Conservation (phyloP, 2,113 vertebrate genomes). For the Boulengeromyrus knoepffleri region DNA sequence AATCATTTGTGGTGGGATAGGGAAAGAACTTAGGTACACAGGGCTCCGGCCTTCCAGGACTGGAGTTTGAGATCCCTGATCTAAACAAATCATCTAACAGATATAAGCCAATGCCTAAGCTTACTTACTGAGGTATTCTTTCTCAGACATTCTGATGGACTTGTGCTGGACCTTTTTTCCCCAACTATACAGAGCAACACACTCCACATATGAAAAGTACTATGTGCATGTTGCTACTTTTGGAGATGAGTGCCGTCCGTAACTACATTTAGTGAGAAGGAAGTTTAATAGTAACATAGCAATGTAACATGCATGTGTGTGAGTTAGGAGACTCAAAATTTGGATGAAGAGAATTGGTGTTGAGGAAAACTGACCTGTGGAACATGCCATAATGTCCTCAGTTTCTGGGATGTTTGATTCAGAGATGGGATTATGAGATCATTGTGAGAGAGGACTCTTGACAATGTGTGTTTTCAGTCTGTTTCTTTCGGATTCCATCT, state of each 20-base stretch:
- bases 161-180: background rate
- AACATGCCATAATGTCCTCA: background rate
- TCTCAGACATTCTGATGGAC: background rate
- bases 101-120: background rate
- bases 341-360: background rate
- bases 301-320: background rate
- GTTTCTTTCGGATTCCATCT: background rate
- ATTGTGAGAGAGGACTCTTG: background rate
- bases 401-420: background rate
- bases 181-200: background rate
- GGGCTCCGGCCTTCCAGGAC: too few species aligned
- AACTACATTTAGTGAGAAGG: background rate
- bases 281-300: background rate
- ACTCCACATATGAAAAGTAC: background rate
- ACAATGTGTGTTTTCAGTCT: background rate
- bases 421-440: background rate
- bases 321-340: background rate
- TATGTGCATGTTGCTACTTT: background rate
- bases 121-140: background rate
- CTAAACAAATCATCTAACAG: background rate
- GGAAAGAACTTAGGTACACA: too few species aligned
- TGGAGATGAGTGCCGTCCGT: background rate
- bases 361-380: background rate
- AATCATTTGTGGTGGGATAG: too few species aligned
- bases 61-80: background rate